Conservation (phyloP, 2,113 vertebrate species). For the Cololabis saira region DNA sequence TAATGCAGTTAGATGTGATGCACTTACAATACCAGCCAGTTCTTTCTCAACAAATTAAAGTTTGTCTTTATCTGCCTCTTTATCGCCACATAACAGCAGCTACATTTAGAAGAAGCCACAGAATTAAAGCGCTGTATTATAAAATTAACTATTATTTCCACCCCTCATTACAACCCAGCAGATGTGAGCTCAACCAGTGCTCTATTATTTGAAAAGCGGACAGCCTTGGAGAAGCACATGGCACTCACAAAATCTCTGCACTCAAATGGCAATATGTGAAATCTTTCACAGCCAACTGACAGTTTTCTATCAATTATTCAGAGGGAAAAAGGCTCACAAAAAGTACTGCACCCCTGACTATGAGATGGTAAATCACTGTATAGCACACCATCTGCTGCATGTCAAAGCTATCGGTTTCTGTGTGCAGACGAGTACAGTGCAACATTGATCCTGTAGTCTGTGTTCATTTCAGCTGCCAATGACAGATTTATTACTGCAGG, state of each 20-base stretch:
- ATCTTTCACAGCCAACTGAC: constrained; percentile 58
- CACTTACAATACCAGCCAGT: background rate
- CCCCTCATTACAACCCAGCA: constrained; percentile 28
- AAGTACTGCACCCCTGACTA: constrained; percentile 60
- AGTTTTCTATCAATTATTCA: constrained; percentile 72
- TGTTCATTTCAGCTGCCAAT: constrained; percentile 41
- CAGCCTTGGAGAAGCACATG: constrained; percentile 52
- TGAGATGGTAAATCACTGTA: constrained; percentile 74
- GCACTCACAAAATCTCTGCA: constrained; percentile 32
- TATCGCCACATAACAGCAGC: constrained; percentile 19
- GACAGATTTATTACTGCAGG: constrained; percentile 6
- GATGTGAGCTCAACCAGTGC: constrained; percentile 47
- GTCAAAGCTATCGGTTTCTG: constrained; percentile 51
- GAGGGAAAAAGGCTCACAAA: constrained; percentile 62
- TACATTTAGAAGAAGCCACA: constrained; percentile 7
- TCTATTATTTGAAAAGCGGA: constrained; percentile 59
- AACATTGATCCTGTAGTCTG: constrained; percentile 55
- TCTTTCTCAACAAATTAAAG: constrained; percentile 11
- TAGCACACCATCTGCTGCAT: constrained; percentile 69
- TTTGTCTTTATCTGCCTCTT: background rate
- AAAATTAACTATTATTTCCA: constrained; percentile 28
- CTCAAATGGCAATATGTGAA: constrained; percentile 57
- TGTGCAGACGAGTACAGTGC: constrained; percentile 40
- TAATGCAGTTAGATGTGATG: background rate
- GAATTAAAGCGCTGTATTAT: constrained; percentile 13